A percentile compares a stretch with the other conserved stretches of the same genome.
These are phyloP conservation scores for Sapajus apella DNA, from an alignment of 2,113 vertebrate species.

Conservation along the genomic window DNA sequence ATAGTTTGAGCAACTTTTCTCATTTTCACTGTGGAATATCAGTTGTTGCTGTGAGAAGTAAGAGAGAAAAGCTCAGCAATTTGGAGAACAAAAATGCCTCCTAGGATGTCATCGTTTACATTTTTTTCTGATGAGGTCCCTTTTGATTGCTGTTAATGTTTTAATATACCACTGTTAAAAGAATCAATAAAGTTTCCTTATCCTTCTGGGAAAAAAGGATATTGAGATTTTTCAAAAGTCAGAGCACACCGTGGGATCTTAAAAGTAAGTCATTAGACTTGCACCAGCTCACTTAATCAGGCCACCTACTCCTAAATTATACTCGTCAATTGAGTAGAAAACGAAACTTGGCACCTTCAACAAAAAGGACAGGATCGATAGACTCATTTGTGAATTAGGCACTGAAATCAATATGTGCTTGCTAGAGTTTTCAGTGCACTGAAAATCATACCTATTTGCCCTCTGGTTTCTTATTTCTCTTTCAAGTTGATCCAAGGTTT, in stretches of 20 bases:
- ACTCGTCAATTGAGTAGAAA: neutral
- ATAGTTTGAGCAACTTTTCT: neutral
- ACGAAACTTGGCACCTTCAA: neutral
- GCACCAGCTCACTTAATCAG: neutral
- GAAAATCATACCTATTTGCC: neutral
- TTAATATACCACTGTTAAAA: neutral
- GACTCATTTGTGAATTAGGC: neutral
- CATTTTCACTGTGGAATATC: neutral
- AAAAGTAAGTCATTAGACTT: neutral
- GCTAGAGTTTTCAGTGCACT: neutral
- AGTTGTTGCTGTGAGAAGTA: neutral
- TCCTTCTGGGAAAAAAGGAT: conserved; percentile 8
- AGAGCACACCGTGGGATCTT: neutral
- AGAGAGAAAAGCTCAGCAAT: neutral
- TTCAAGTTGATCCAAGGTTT: neutral
- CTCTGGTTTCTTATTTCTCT: conserved; percentile 8
- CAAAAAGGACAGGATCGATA: neutral
- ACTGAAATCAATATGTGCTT: neutral
- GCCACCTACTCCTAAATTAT: neutral
- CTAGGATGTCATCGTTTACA: neutral
- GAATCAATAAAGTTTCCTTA: neutral
- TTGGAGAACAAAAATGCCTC: neutral
- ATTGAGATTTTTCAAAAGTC: conserved; percentile 26
- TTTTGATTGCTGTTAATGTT: neutral
- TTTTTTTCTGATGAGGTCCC: neutral